Evolutionary conservation across 2,797 vertebrate species (phyloP).

Genomic region (Heteromormyrus szaboi): DNA sequence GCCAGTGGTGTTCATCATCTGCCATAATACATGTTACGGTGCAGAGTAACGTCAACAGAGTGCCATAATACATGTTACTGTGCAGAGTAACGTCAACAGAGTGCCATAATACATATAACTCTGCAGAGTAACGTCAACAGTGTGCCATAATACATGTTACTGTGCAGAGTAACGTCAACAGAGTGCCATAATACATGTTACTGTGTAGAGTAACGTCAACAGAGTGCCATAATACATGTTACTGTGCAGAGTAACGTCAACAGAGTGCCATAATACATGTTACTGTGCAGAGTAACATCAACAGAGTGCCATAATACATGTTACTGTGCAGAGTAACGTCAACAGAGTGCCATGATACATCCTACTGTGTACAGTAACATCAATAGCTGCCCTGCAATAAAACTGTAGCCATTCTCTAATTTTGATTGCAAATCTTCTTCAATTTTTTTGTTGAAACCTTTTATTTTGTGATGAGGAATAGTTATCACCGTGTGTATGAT

Average conservation of each 20-base stretch:
- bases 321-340: neutral
- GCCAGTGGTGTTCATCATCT: neutral
- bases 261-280: neutral
- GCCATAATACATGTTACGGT: neutral
- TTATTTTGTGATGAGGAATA: neutral
- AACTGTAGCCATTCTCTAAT: neutral
- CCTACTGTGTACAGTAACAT: neutral
- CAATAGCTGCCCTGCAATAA: neutral
- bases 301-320: neutral
- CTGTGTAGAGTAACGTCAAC: neutral
- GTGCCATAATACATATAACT: neutral
- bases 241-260: neutral
- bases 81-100: neutral
- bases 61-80: neutral
- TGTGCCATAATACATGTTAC: neutral
- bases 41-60: neutral
- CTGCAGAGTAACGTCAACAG: neutral
- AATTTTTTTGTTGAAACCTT: neutral
- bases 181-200: neutral
- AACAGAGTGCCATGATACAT: neutral
- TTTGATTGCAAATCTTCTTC: neutral
- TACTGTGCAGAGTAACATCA: neutral
- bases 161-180: neutral
- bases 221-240: too few relatives aligned
- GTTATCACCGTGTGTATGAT: neutral